Base-by-base conservation (phyloP, 1,140 invertebrate species). In the Idris sp. region DNA sequence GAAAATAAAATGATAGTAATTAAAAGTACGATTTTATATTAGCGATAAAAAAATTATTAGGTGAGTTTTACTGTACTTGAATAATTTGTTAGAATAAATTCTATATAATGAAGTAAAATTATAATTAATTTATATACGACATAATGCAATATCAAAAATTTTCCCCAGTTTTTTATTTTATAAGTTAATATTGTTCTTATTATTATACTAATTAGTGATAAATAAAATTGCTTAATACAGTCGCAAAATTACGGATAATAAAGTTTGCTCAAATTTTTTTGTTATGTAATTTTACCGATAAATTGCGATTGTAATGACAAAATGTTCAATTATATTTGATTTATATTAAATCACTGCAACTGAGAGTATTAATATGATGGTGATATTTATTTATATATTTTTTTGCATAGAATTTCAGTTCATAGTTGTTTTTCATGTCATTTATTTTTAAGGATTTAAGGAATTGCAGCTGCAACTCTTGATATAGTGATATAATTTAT, bases 311-410 rank as follows among this genome's bases (percentile, higher is more conserved):
- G 58, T 71, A 61, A 54, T 61, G 38, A 54, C 48, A 40, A 71
- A 56, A 54, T 62, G 41, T 71, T 31, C 40, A 30, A 33, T 54
- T 49, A 36, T 1, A 8, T 62, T 18, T 72, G 68, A 56, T 72
- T 62, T 72, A 72, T 72, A 72, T 72, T 72, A 72, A 71, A 71
- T 71, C 67, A 54, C 40, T 40, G 48, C 26, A 71, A 71, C 56
- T 35, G 41, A 71, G 19, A 71, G 67, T 71, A 71, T 71, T 71
- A 69, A 40, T 8, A 5, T 48, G 48, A 61, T 40, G 1, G 53
- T 71, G 56, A 71, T 61, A 69, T 69, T 69, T 69, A 71, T 71
- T 71, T 61, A 71, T 61, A 16, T 62, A 62, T 62, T 38, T 69
- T 69, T 61, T 69, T 68, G 58, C 14, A 16, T 33, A 36, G 46